Conservation (phyloP, 2,797 vertebrate genomes). For the Toxotes lorentzi region DNA sequence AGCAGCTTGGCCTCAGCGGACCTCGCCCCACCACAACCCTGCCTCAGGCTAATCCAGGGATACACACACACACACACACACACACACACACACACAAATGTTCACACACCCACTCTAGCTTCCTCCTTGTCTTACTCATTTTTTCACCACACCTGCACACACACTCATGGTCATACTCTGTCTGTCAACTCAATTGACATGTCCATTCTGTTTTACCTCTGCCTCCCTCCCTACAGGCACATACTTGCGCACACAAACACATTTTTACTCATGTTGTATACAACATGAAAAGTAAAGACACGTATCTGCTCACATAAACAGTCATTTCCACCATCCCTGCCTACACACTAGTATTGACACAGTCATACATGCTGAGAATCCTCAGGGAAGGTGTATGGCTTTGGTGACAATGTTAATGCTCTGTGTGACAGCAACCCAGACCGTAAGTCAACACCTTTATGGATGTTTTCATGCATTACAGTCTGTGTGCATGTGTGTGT, state of each 20-base stretch:
- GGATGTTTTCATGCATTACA: neutral
- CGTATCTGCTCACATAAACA: neutral
- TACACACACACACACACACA: neutral
- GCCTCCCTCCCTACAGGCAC: neutral
- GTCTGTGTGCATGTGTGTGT: neutral
- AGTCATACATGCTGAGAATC: neutral
- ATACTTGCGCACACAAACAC: slow-evolving; percentile 1
- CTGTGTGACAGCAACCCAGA: slow-evolving; percentile 3
- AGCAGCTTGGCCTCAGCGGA: slow-evolving; percentile 57
- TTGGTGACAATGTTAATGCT: slow-evolving; percentile 24
- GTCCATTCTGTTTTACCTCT: slow-evolving; percentile 47
- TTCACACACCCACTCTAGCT: neutral
- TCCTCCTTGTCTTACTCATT: slow-evolving; percentile 17
- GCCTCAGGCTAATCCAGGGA: slow-evolving; percentile 52
- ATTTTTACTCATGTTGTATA: neutral
- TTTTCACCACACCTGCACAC: slow-evolving; percentile 21
- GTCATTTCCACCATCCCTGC: neutral
- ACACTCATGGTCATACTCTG: slow-evolving; percentile 10
- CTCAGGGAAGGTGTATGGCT: slow-evolving; percentile 10
- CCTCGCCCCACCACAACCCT: slow-evolving; percentile 56
- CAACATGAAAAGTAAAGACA: neutral
- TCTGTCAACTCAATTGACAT: slow-evolving; percentile 49
- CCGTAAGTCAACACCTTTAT: neutral
- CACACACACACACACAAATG: neutral
- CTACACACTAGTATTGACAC: slow-evolving; percentile 9